Evolutionary conservation across 2,797 vertebrate species (phyloP), one percentile per base, ranked within the genome.

Genomic region (Apodemus agrarius): DNA sequence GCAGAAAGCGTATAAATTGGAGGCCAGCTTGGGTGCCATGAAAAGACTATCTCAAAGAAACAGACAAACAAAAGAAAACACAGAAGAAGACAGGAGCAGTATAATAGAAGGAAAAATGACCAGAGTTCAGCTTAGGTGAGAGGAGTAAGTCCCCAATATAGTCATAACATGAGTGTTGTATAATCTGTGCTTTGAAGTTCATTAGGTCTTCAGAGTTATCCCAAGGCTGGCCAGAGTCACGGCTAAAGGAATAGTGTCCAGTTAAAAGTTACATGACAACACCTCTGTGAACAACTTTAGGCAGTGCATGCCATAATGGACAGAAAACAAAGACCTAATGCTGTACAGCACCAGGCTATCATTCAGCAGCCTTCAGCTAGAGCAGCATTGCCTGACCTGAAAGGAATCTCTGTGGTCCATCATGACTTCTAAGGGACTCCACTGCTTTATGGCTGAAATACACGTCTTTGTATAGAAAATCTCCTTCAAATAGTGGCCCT

Each of bases 91-190:
- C 7, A 49, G 34, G 81, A 63, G 8, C 7, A 31, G 14, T 3
- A 43, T 26, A 63, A 12, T 4, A 19, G 37, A 13, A 46, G 40
- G 10, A 13, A 63, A 65, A 16, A 6, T 7, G 4, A 17, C 34
- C 0, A 11, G 13, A 0, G 17, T 3, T 31, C 9, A 34, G 4
- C 1, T 29, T 29, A 2, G 26, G 40, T 6, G 26, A 37, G 4
- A 49, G 3, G 61, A 59, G 11, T 6, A 43, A 59, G 19, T 29
- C 22, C 14, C 10, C 57, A 76, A 29, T 6, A 1, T 22, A 34
- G 5, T 82, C 26, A 21, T 40, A 63, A n/a, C 17, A 79, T 80
- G 79, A 17, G 37, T 4, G 19, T 37, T 26, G 78, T 90, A 67
- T 59, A 37, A 94, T 19, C 29, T 59, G 34, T 46, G 22, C 26